Conservation (phyloP, 1,140 invertebrate species). For the Chlorops oryzae region DNA sequence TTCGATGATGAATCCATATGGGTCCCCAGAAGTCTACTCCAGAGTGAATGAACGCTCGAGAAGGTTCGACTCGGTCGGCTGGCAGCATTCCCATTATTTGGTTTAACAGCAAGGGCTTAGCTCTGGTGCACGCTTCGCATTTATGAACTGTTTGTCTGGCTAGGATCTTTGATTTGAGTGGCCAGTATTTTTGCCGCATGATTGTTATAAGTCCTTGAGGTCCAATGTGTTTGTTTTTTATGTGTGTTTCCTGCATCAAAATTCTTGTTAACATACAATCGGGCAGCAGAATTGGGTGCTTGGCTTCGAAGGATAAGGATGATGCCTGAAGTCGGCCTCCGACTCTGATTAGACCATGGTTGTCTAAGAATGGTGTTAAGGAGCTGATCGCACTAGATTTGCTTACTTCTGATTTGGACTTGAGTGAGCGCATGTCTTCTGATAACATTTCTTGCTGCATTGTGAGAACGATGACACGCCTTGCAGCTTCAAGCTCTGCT, state of each 20-base stretch:
- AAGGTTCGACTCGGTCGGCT: constrained; percentile 11
- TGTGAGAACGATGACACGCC: no score
- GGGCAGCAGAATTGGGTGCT: constrained; percentile 45
- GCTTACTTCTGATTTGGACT: no score
- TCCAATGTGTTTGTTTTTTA: constrained; percentile 33
- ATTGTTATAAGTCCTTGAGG: constrained; percentile 26
- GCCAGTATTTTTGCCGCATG: constrained; percentile 27
- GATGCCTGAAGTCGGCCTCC: not conserved
- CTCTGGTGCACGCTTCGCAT: constrained; percentile 37
- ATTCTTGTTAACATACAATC: constrained; percentile 35
- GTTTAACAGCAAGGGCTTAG: constrained; percentile 19
- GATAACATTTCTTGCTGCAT: no score
- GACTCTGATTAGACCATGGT: not conserved
- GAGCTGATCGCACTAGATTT: no score
- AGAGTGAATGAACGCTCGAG: constrained; percentile 24
- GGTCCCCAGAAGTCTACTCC: constrained; percentile 44
- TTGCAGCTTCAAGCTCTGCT: no score
- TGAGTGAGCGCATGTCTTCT: no score
- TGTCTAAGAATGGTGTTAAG: constrained; percentile 3
- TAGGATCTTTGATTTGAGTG: constrained; percentile 23
- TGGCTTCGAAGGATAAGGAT: constrained; percentile 22
- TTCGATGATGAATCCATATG: constrained; percentile 14
- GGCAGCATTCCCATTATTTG: constrained; percentile 39
- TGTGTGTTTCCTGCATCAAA: constrained; percentile 40
- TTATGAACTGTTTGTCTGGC: constrained; percentile 18